Percentiles rank a stretch among this genome's conserved stretches.
Conservation (phyloP, 2,113 vertebrate species). For the Ia io region DNA sequence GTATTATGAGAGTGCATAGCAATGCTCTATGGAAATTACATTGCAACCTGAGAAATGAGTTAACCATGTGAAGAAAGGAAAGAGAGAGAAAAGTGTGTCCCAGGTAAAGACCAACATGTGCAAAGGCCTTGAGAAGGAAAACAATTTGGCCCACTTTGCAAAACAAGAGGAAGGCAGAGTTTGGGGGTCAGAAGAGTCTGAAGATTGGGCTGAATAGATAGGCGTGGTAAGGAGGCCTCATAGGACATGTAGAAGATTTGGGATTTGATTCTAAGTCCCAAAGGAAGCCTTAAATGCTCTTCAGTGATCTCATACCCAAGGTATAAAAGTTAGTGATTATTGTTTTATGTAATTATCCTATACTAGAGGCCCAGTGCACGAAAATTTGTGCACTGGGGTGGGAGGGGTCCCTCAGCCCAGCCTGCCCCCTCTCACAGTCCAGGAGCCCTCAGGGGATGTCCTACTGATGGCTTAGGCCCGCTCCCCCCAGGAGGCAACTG, state of each 20-base stretch:
- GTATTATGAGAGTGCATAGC: background rate
- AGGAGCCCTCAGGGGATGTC: too few relatives aligned
- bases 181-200: rapidly evolving
- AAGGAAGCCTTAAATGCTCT: background rate
- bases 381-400: too few relatives aligned
- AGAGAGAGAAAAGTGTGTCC: background rate
- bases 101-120: background rate
- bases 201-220: background rate
- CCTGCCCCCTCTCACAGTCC: too few relatives aligned
- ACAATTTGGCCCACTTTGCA: background rate
- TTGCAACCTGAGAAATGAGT: background rate
- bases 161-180: background rate
- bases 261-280: background rate
- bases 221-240: background rate
- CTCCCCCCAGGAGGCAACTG: too few relatives aligned
- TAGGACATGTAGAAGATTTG: background rate
- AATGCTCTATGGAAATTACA: background rate
- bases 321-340: background rate
- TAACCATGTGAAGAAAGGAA: background rate
- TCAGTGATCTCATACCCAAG: background rate
- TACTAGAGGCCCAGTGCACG: too few relatives aligned
- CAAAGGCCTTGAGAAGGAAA: background rate
- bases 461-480: too few relatives aligned
- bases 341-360: background rate
- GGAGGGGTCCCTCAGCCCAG: too few relatives aligned